phyloP scores from a whole-genome alignment of 92 coral and sea anemone genomes.

The Parazoanthus darwini region DNA sequence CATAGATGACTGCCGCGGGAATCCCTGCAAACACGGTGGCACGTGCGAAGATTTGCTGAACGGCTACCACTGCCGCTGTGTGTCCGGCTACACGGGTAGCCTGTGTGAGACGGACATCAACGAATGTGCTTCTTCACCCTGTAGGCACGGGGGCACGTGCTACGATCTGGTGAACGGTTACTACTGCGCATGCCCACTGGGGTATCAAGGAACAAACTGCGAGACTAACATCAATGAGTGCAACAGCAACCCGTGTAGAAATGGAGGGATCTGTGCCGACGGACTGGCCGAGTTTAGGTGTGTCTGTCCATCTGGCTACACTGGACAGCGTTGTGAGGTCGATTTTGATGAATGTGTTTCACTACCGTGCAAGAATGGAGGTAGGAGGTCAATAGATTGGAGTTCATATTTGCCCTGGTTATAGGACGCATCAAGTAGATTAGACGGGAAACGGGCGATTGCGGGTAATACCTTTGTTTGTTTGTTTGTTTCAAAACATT shows the following conservation, averaged over 20 bases:
- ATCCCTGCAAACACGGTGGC: constrained; percentile 68
- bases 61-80: constrained; percentile 66
- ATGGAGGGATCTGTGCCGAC: constrained; percentile 90
- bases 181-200: constrained; percentile 60
- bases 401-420: too few relatives aligned
- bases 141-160: constrained; percentile 76
- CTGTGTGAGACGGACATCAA: constrained; percentile 65
- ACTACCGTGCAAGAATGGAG: constrained; percentile 75
- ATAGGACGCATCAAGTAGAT: too few relatives aligned
- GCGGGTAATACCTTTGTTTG: too few relatives aligned
- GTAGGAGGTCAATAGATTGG: constrained; percentile 18
- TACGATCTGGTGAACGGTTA: constrained; percentile 64
- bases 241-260: constrained; percentile 69
- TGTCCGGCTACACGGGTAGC: constrained; percentile 69
- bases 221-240: constrained; percentile 76
- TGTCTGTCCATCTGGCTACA: constrained; percentile 74
- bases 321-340: constrained; percentile 68
- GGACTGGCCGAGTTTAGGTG: constrained; percentile 79
- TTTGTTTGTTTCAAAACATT: too few relatives aligned
- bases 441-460: too few relatives aligned
- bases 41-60: constrained; percentile 73
- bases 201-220: constrained; percentile 69
- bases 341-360: constrained; percentile 72
- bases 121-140: constrained; percentile 71
- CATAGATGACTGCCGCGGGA: constrained; percentile 76